Conservation (phyloP, 2,113 vertebrate genomes). For the Indicator maculatus region DNA sequence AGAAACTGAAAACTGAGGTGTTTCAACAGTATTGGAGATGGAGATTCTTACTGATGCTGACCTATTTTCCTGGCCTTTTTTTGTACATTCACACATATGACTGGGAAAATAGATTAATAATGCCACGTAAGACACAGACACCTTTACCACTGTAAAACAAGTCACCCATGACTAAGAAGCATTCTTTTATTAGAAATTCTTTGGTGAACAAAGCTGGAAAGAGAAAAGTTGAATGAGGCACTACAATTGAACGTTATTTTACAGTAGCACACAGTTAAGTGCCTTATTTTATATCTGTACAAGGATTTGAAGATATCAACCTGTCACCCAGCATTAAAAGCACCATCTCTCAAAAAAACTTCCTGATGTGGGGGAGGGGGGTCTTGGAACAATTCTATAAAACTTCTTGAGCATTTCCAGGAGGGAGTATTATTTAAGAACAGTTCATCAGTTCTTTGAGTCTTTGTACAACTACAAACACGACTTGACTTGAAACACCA, state of each 20-base stretch:
- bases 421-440: background rate
- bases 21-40: background rate
- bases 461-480: background rate
- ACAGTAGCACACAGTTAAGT: slow-evolving; percentile 26
- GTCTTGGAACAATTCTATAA: background rate
- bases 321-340: slow-evolving; percentile 42
- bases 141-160: background rate
- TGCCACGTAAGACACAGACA: background rate
- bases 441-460: background rate
- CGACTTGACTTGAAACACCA: background rate
- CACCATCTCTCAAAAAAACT: background rate
- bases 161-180: background rate
- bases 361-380: background rate
- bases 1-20: background rate
- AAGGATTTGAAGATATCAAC: slow-evolving; percentile 43
- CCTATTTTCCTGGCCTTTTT: slow-evolving; percentile 19
- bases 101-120: slow-evolving; percentile 1
- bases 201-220: slow-evolving; percentile 4
- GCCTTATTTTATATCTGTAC: slow-evolving; percentile 38
- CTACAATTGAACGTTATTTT: slow-evolving; percentile 13
- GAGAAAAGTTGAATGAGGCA: background rate
- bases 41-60: background rate
- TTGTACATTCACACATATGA: background rate
- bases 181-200: background rate
- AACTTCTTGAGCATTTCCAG: background rate